These are phyloP conservation scores for Geococcyx californianus DNA, from an alignment of 2,113 vertebrate species.

Conservation along the genomic window DNA sequence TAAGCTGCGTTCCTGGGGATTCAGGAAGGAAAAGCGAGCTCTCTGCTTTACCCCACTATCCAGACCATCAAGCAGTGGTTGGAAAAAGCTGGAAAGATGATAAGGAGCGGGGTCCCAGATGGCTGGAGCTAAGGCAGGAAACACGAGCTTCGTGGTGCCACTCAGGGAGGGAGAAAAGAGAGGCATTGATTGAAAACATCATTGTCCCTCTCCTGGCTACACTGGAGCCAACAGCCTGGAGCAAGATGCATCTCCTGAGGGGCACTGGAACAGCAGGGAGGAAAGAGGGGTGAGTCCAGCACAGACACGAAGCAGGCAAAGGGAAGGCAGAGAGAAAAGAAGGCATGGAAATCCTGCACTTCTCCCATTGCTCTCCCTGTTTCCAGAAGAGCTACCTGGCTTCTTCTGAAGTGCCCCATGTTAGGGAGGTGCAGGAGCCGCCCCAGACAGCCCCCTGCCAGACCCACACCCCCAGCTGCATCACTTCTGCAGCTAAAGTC, in stretches of 20 bases:
- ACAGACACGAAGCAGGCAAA: rapidly evolving
- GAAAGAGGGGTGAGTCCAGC: background rate
- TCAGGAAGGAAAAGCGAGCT: rapidly evolving
- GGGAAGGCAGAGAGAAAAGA: background rate
- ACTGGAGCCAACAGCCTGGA: background rate
- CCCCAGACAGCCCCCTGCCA: rapidly evolving
- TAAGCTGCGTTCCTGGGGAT: background rate
- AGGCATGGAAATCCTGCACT: background rate
- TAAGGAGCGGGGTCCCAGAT: background rate
- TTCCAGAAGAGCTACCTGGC: background rate
- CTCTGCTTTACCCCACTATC: background rate
- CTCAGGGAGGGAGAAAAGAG: background rate
- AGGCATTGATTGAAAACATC: background rate
- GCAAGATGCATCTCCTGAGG: background rate
- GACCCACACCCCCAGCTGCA: background rate
- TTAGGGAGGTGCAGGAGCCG: background rate
- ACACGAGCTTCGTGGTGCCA: rapidly evolving
- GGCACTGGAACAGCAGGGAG: background rate
- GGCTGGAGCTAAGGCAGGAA: background rate
- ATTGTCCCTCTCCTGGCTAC: background rate
- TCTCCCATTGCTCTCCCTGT: background rate
- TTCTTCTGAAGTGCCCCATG: background rate
- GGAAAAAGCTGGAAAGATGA: rapidly evolving
- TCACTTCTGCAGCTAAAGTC: background rate
- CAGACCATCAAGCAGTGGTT: rapidly evolving